Conservation (phyloP, 1,140 invertebrate species). For the Mizuhopecten yessoensis region DNA sequence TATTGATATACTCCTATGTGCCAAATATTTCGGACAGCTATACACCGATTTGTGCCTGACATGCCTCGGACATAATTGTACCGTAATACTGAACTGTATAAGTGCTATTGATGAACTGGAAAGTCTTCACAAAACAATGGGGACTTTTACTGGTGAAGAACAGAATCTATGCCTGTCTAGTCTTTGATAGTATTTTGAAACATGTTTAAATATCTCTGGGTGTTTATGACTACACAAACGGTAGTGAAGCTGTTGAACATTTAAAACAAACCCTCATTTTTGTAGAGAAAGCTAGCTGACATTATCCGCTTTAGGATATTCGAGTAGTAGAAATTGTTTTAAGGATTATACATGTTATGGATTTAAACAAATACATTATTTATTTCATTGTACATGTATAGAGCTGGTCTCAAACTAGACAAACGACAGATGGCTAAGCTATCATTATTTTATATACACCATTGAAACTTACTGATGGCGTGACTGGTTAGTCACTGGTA, state of each 20-base stretch:
- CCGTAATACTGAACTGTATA: conserved; percentile 33
- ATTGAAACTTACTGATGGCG: not conserved
- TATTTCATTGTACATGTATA: not conserved
- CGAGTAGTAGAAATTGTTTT: not conserved
- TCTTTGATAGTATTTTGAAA: conserved; percentile 48
- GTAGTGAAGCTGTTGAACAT: not conserved
- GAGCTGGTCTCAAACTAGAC: not conserved
- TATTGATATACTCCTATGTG: conserved; percentile 49
- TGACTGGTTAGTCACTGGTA: not conserved
- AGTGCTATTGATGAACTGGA: conserved; percentile 45
- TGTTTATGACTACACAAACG: not conserved
- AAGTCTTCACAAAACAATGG: not conserved
- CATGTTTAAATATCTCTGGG: not conserved
- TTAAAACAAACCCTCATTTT: conserved; percentile 9
- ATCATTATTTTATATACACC: not conserved
- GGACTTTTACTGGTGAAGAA: conserved; percentile 28
- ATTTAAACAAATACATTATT: not conserved
- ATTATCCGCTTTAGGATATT: conserved; percentile 32
- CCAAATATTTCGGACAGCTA: conserved; percentile 45
- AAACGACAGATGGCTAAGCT: not conserved
- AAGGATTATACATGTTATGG: not conserved
- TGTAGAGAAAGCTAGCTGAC: not conserved
- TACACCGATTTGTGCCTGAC: conserved; percentile 15
- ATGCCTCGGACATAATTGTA: conserved; percentile 35
- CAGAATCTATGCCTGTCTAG: conserved; percentile 42